A percentile compares a stretch with the other conserved stretches of the same genome.
Conservation (phyloP, 2,113 vertebrate species). For the Chaetodon auriga region DNA sequence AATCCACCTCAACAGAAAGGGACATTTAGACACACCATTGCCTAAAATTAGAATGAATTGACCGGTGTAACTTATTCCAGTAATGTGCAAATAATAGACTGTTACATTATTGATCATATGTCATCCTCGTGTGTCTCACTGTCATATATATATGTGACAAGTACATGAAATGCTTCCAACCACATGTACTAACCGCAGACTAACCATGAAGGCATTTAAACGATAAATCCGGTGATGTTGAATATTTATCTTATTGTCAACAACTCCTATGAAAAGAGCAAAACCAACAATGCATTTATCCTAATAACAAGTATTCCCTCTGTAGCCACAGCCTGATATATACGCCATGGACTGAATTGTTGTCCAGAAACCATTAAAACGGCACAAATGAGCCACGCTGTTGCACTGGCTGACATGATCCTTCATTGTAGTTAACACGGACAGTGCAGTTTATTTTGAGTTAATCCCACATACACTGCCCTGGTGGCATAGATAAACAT, state of each 20-base stretch:
- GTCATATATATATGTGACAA: constrained; percentile 3
- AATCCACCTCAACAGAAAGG: neutral
- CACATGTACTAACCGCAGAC: neutral
- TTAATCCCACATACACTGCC: too few species aligned
- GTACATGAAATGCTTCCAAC: constrained; percentile 6
- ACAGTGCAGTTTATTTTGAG: neutral
- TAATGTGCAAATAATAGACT: constrained; percentile 17
- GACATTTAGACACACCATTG: neutral
- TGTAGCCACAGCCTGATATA: neutral
- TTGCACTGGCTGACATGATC: neutral
- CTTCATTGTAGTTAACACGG: neutral
- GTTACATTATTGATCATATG: constrained; percentile 40
- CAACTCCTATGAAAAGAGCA: constrained; percentile 23
- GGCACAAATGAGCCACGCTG: neutral
- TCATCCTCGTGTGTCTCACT: neutral
- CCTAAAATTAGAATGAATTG: neutral
- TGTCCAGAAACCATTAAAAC: neutral
- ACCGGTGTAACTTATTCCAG: neutral
- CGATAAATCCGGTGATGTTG: neutral
- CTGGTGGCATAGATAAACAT: neutral
- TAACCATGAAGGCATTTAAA: constrained; percentile 13
- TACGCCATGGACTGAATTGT: neutral
- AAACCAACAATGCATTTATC: constrained; percentile 31
- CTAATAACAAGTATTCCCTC: neutral
- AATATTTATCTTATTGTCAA: constrained; percentile 6